Evolutionary conservation across 2,113 vertebrate species (phyloP), one percentile per base, ranked within the genome.

Genomic region (Melanerpes formicivorus): DNA sequence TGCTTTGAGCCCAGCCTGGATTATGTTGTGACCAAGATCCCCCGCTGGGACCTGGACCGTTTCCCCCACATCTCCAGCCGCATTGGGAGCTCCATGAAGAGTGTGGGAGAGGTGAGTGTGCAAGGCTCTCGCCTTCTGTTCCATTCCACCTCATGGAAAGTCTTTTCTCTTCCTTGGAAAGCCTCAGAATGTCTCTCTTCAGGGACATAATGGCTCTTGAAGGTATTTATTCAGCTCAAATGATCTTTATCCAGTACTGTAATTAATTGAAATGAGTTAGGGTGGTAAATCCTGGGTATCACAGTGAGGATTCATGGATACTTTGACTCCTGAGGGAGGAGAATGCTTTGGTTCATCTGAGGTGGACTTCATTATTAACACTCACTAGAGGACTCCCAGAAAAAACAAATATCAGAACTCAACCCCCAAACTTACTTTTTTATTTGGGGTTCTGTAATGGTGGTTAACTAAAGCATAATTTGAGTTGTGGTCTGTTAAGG

Each of bases 1-100:
- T 99, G 98, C 93, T 99, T 99, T 91, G 99, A 99, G 93, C 99
- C 99, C 37, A 99, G 99, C 93, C 96, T 99, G 34, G 99, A 99
- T 95, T 99, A 99, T 44, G 95, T 99, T 54, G 99, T 99, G 62
- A 99, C 99, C 30, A 99, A 99, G 94, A 98, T 99, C 93, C 99
- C 99, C 42, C 98, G 98, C 75, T 99, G 98, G 98, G 99, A 99
- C 87, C 96, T 99, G 81, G 99, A 99, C 92, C 99, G 99, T 75
- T 99, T 99, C 58, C 99, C 98, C 66, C 98, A 97, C 58, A 98
- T 96, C n/a, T 99, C 99, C 29, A 97, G 83, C 14, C 95, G 92
- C 80, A 99, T 99, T 48, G 99, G 99, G 62, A 99, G 98, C 84
- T 98, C 99, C 62, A 99, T 99, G 99, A 99, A 99, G 97, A 99